These are phyloP conservation scores for Halichoerus grypus DNA, from an alignment of 2,113 vertebrate species.

Conservation along the genomic window DNA sequence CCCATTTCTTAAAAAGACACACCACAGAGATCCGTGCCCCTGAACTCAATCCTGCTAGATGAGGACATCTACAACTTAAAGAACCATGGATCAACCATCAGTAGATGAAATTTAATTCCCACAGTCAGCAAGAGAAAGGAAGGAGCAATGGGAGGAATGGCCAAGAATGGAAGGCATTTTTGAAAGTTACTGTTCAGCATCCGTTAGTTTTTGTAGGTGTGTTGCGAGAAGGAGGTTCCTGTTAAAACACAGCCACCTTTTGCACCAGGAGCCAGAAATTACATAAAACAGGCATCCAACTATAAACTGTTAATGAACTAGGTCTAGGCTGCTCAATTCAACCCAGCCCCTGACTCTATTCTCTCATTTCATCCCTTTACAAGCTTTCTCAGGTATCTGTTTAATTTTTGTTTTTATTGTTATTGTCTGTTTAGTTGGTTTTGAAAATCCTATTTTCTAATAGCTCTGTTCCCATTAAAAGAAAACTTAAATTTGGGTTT, in stretches of 20 bases:
- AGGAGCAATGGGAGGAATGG: background rate
- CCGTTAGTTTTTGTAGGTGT: background rate
- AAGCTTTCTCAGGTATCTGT: background rate
- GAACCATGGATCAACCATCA: background rate
- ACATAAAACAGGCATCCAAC: background rate
- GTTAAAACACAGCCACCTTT: background rate
- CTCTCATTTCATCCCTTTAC: background rate
- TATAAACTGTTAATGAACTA: background rate
- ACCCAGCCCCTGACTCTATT: accelerated
- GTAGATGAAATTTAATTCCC: background rate
- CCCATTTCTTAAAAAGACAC: background rate
- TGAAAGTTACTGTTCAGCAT: background rate
- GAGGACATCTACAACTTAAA: background rate
- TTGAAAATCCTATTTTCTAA: background rate
- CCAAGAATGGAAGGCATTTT: background rate
- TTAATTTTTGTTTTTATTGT: background rate
- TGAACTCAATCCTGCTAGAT: background rate
- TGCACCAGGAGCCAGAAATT: background rate
- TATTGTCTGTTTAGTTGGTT: background rate
- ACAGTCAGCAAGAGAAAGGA: background rate
- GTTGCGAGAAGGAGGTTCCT: no score
- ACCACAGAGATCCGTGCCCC: background rate
- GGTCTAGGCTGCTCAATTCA: background rate
- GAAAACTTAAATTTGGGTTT: background rate
- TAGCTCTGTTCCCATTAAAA: background rate